Evolutionary conservation across 2,113 vertebrate species (phyloP), one percentile per base, ranked within the genome.

Genomic region (Lanius ludovicianus): DNA sequence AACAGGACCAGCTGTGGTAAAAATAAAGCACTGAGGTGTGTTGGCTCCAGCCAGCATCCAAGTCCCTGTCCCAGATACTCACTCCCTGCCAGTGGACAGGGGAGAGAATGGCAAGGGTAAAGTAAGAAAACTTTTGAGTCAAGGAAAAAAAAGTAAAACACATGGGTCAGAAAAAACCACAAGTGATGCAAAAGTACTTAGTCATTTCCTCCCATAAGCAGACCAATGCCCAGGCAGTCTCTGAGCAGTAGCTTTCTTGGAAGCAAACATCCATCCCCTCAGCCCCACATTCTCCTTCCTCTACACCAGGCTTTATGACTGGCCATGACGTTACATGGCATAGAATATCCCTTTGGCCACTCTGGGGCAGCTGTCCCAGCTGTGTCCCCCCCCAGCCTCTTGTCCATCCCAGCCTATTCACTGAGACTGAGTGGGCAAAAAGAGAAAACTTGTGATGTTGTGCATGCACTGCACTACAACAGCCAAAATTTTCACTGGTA

Each of bases 391-490:
- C 19, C 12, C n/a, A 57, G 22, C 5, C 22, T 53, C 39, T 67
- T 75, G 24, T 4, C 3, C n/a, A 37, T 6, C 8, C 19, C 56
- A 62, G 22, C 10, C 27, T 56, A 16, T 2, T 47, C 3, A 0
- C 13, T 37, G 42, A 35, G 42, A 5, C 44, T 57, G 35, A 44
- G 15, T 27, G 21, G 7, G 19, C 70, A 42, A 41, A 46, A 57
- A 82, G 9, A 85, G 18, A 16, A 31, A 31, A 7, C 4, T 52
- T 8, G 8, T 41, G 42, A 19, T 47, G 23, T 23, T 74, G 10
- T 67, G 18, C 20, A 5, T 11, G 11, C n/a, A 41, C 8, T 30
- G 41, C 39, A 52, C 6, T 76, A 21, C 37, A 57, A 10, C 5
- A 73, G 10, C 6, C 12, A 63, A 55, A 74, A 59, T 47, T 55